Evolutionary conservation across 2,797 vertebrate genomes (phyloP).

Genomic region (Arrhamphus sclerolepis): DNA sequence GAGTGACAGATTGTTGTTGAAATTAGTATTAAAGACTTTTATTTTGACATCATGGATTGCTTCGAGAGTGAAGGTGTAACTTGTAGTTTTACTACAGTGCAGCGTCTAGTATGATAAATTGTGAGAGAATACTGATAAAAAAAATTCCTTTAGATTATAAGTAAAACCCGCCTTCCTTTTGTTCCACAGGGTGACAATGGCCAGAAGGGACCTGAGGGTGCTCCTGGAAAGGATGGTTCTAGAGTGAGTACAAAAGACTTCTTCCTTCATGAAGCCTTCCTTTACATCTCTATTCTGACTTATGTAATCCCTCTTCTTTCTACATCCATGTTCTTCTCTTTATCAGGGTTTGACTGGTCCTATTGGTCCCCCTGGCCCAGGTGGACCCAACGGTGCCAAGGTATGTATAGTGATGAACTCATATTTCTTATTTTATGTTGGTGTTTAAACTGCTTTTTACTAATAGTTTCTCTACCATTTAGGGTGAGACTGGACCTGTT

Average conservation of each 20-base stretch:
- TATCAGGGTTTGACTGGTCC: slow-evolving; percentile 93
- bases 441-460: slow-evolving; percentile 19
- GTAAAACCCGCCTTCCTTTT: slow-evolving; percentile 20
- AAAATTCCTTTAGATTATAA: background rate
- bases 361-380: slow-evolving; percentile 93
- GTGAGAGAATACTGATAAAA: background rate
- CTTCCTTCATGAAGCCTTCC: background rate
- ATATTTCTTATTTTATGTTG: background rate
- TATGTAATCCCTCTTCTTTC: background rate
- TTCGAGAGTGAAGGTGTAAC: background rate
- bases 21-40: background rate
- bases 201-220: slow-evolving; percentile 94
- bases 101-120: background rate
- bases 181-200: slow-evolving; percentile 88
- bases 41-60: background rate
- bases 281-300: slow-evolving; percentile 1
- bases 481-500: slow-evolving; percentile 91
- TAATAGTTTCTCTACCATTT: slow-evolving; percentile 33
- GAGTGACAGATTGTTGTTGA: slow-evolving; percentile 57
- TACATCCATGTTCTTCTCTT: slow-evolving; percentile 4
- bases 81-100: background rate
- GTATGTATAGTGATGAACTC: slow-evolving; percentile 65
- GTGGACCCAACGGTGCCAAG: slow-evolving; percentile 94
- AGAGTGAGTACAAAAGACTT: slow-evolving; percentile 83
- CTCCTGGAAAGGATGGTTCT: slow-evolving; percentile 92